Evolutionary conservation across 2,797 vertebrate genomes (phyloP), one percentile per base, ranked within the genome.

Genomic region (Chanos chanos): DNA sequence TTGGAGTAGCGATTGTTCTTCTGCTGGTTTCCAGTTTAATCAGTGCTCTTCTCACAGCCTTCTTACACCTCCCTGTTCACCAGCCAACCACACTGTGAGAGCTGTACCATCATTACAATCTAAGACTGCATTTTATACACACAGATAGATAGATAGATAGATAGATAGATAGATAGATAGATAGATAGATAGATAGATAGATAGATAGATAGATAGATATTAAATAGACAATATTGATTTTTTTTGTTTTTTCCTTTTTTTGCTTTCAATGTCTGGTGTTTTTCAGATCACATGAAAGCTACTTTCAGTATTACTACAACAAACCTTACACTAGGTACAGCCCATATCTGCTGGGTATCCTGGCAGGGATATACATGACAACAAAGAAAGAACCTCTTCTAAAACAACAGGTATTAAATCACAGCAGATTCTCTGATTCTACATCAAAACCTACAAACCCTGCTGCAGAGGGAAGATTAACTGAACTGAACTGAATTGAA

Each of bases 291-390:
- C 83, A 80, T 33, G 72, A 81, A 36, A 77, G 75, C 36, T 92
- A 90, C 65, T 74, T 77, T 22, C 76, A 89, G 50, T 86, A 88
- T 73, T 92, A 91, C 74, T 95, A 94, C 68, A 83, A 83, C n/a
- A 93, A 93, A 68, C 92, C 92, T 9, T 90, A 94, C 71, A 93
- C 92, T 34, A 77, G 90, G 75, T 90, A 89, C 2, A 91, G 92
- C 8, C 92, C 92, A 0, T 94, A 93, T 81, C 79, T 94, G 16
- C 80, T 92, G 45, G 92, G 93, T 1, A 77, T 94, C 60, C 58
- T 94, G 28, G 74, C 85, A 5, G 88, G 91, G 57, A 83, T 94
- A 55, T 83, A 86, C 62, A 74, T 90, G 73, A 78, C 84, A 36
- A 86, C 73, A 36, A 89, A 78, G 56, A 83, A 81, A 61, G 56